Base-by-base conservation (phyloP, 1,140 invertebrate species). In the Brachionus plicatilis region DNA sequence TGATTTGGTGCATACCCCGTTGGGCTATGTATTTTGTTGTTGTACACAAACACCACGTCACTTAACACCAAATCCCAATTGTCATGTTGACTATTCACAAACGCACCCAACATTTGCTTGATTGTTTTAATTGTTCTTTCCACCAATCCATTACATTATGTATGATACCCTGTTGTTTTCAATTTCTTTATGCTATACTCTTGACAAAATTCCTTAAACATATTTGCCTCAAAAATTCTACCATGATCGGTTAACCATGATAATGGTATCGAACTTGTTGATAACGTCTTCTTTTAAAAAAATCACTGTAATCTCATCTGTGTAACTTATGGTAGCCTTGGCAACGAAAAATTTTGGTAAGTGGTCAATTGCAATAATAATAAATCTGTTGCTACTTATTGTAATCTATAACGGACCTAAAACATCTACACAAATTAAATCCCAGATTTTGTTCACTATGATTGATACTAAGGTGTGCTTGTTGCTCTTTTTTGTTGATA, bases 131-230 rank as follows among this genome's bases (percentile, higher is more conserved):
- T 88, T 24, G 87, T 85, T 37, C 88, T 82, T 50, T 88, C 86
- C 2, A 87, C 85, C 56, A 87, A 47, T 3, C 89, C 88, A 70
- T 89, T 88, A 1, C 85, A 82, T 66, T 86, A 85, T 8, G 88
- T 88, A 82, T 88, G 85, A 70, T 88, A 88, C 0, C 87, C 78
- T 11, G 85, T 85, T 6, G 87, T 89, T 14, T 83, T 60, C 9
- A 86, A 85, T 70, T 83, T 83, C 9, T 70, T 65, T 27, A 83
- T 53, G n/a, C 45, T 29, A 24, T 45, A 41, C 17, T 24, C 17
- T 43, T 80, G 29, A 37, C 68, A 85, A 9, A 76, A 12, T 20
- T 85, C 85, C 7, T 84, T 20, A 4, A 85, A 41, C 3, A 24
- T 41, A 66, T 60, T 33, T 24, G 65, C 20, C 53, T 45, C 27